Conservation (phyloP, 1,140 invertebrate genomes). For the Scaptomyza hsui region DNA sequence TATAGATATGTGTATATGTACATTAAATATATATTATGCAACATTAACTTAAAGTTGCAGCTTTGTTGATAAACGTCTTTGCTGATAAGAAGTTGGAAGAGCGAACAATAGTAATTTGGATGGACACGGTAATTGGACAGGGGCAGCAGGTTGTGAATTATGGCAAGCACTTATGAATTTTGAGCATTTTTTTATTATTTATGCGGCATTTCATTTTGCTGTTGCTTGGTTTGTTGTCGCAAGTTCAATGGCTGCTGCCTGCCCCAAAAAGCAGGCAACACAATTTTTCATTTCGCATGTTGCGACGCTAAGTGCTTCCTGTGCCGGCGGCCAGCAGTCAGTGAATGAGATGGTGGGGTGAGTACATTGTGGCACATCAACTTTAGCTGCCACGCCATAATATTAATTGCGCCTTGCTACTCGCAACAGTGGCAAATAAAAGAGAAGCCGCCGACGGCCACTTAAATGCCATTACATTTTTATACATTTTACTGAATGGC, state of each 20-base stretch:
- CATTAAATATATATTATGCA: not conserved
- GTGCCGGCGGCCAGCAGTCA: conserved; percentile 33
- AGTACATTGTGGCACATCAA: conserved; percentile 66
- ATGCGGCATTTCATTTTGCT: conserved; percentile 69
- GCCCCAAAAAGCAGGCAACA: conserved; percentile 60
- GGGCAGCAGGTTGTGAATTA: conserved; percentile 57
- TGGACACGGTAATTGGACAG: conserved; percentile 69
- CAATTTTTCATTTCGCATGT: conserved; percentile 80
- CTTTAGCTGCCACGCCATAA: conserved; percentile 77
- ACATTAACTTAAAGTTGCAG: not conserved
- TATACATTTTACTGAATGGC: conserved; percentile 63
- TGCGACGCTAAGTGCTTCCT: conserved; percentile 79
- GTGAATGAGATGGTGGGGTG: conserved; percentile 22
- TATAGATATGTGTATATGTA: conserved; percentile 27
- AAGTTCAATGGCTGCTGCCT: conserved; percentile 66
- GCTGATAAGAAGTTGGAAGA: conserved; percentile 29
- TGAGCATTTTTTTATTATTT: conserved; percentile 64
- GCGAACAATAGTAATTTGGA: conserved; percentile 49
- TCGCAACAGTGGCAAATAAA: conserved; percentile 25
- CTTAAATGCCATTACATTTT: conserved; percentile 82
- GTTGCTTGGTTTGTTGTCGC: conserved; percentile 4
- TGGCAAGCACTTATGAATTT: conserved; percentile 76
- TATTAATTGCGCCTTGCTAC: conserved; percentile 72
- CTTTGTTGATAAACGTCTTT: conserved; percentile 32
- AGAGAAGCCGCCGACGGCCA: conserved; percentile 60